A percentile compares a stretch with the other conserved stretches of the same genome.
Evolutionary conservation across 2,113 vertebrate genomes (phyloP).

Genomic region (Globicephala melas): DNA sequence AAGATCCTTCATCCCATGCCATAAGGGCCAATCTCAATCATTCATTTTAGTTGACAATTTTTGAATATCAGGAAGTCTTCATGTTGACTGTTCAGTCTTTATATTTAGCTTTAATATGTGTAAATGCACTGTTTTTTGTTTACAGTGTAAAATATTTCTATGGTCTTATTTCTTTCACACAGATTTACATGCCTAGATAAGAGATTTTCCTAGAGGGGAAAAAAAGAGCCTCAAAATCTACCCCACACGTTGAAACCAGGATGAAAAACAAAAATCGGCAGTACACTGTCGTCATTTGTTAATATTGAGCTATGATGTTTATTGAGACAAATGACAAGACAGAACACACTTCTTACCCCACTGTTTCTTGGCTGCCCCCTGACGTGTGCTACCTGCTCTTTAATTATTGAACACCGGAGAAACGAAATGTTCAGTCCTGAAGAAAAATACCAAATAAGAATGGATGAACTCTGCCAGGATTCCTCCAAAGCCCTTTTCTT

Average conservation of each 20-base stretch:
- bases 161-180: neutral
- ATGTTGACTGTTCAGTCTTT: neutral
- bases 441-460: neutral
- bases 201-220: neutral
- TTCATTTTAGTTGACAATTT: neutral
- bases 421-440: neutral
- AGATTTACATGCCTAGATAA: neutral
- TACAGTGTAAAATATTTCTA: neutral
- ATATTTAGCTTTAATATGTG: neutral
- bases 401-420: neutral
- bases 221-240: neutral
- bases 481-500: neutral
- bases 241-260: neutral
- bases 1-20: neutral
- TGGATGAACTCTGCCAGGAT: neutral
- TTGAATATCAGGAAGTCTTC: neutral
- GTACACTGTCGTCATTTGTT: accelerated
- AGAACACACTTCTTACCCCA: too few species aligned
- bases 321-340: accelerated
- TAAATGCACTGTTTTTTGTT: neutral
- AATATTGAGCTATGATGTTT: accelerated
- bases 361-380: neutral
- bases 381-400: neutral
- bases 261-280: neutral
- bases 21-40: neutral